Conservation (phyloP, 2,113 vertebrate genomes). For the Spea multiplicata region DNA sequence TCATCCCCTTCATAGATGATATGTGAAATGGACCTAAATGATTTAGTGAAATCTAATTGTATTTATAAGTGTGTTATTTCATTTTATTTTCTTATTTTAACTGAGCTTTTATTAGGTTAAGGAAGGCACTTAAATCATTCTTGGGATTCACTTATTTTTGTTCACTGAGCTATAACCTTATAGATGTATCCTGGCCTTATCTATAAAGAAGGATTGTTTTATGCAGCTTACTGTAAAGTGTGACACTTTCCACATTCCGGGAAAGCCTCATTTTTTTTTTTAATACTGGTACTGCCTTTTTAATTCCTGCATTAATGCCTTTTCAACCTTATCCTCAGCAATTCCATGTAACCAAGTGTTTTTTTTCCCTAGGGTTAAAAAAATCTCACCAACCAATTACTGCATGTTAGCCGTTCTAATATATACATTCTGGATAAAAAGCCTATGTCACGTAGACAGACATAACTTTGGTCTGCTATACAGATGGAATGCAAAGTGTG, state of each 20-base stretch:
- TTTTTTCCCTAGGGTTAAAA: too few relatives aligned
- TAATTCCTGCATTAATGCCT: too few relatives aligned
- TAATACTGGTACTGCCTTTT: too few relatives aligned
- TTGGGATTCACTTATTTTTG: conserved; percentile 36
- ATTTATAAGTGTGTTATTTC: not conserved
- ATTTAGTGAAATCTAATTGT: conserved; percentile 14
- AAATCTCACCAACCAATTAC: too few relatives aligned
- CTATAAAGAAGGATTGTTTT: conserved; percentile 42
- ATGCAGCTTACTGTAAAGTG: conserved; percentile 27
- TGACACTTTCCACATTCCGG: conserved; percentile 15
- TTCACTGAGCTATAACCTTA: conserved; percentile 4
- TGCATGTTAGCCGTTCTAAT: too few relatives aligned
- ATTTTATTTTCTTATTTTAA: conserved; percentile 22
- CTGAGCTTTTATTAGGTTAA: conserved; percentile 21
- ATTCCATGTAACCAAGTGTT: too few relatives aligned
- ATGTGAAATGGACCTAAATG: conserved; percentile 27
- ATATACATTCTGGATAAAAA: too few relatives aligned
- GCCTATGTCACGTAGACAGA: too few relatives aligned
- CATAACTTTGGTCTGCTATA: too few relatives aligned
- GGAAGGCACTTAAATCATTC: conserved; percentile 33
- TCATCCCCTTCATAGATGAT: conserved; percentile 2
- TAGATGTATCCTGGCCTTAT: not conserved
- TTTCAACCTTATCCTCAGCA: too few relatives aligned
- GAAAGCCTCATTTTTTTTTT: too few relatives aligned
- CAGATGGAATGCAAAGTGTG: too few relatives aligned